These are phyloP conservation scores for Helogale parvula DNA, from an alignment of 2,113 vertebrate genomes.

Conservation along the genomic window DNA sequence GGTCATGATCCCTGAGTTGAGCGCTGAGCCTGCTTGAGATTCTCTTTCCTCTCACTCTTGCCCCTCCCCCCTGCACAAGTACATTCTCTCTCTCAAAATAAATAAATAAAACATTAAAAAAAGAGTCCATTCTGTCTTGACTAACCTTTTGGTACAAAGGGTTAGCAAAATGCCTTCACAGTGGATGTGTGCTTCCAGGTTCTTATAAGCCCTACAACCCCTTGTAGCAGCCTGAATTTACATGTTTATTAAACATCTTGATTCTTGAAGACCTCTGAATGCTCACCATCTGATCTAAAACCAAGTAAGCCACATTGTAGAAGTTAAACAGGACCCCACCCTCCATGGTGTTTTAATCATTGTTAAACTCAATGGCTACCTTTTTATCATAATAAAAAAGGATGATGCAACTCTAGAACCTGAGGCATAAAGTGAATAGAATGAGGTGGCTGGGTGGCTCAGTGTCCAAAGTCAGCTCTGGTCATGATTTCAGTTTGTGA, in stretches of 20 bases:
- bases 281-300: neutral
- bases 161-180: neutral
- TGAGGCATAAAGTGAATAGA: neutral
- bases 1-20: too few relatives aligned
- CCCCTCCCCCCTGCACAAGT: too few relatives aligned
- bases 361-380: neutral
- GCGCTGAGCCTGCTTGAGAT: too few relatives aligned
- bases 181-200: neutral
- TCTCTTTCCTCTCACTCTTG: too few relatives aligned
- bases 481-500: too few relatives aligned
- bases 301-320: neutral
- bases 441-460: neutral
- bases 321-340: neutral
- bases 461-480: too few relatives aligned
- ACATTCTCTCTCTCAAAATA: too few relatives aligned
- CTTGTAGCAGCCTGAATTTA: neutral
- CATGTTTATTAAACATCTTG: neutral
- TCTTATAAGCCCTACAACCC: accelerated
- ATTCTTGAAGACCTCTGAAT: neutral
- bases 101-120: too few relatives aligned
- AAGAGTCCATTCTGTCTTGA: neutral
- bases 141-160: neutral
- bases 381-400: neutral
- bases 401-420: too few relatives aligned
- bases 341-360: neutral